Percentiles rank a stretch among this genome's conserved stretches.
Evolutionary conservation across 1,140 invertebrate species (phyloP).

Genomic region (Calephelis nemesis): DNA sequence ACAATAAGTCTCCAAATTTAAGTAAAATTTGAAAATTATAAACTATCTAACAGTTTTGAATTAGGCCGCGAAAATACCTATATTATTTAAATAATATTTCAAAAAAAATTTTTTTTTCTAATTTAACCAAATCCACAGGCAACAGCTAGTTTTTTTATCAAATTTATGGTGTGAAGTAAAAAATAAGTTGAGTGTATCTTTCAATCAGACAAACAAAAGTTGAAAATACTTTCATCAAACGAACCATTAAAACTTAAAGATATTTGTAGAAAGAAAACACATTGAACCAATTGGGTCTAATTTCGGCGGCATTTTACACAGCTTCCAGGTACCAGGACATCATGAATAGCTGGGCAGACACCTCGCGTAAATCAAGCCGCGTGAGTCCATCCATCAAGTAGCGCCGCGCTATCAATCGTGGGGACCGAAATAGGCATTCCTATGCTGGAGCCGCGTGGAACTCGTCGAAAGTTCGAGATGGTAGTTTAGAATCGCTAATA

Average conservation of each 20-base stretch:
- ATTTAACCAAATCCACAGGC: too few species aligned
- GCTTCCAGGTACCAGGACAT: conserved; percentile 49
- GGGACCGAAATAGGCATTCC: conserved; percentile 58
- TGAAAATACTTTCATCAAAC: conserved; percentile 9
- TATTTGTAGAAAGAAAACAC: conserved; percentile 15
- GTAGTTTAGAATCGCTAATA: conserved; percentile 22
- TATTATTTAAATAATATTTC: too few species aligned
- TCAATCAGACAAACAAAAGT: conserved; percentile 1
- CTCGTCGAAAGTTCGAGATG: conserved; percentile 8
- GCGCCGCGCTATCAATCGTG: conserved; percentile 59
- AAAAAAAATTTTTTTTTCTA: too few species aligned
- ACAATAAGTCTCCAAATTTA: too few species aligned
- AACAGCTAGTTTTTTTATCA: not conserved
- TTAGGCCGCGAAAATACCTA: too few species aligned
- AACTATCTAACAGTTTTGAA: too few species aligned
- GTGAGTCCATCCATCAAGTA: conserved; percentile 63
- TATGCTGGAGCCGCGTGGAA: conserved; percentile 27
- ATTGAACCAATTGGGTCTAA: conserved; percentile 26
- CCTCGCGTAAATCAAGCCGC: conserved; percentile 64
- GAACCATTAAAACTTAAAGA: conserved; percentile 1
- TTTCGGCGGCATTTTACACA: conserved; percentile 31
- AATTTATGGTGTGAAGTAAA: not conserved
- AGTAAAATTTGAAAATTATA: too few species aligned
- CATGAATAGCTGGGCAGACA: conserved; percentile 52
- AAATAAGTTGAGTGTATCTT: not conserved